Percentiles rank a stretch among this genome's conserved stretches.
Conservation (phyloP, 2,888 invertebrate genomes). For the Cheiracanthium punctorium region DNA sequence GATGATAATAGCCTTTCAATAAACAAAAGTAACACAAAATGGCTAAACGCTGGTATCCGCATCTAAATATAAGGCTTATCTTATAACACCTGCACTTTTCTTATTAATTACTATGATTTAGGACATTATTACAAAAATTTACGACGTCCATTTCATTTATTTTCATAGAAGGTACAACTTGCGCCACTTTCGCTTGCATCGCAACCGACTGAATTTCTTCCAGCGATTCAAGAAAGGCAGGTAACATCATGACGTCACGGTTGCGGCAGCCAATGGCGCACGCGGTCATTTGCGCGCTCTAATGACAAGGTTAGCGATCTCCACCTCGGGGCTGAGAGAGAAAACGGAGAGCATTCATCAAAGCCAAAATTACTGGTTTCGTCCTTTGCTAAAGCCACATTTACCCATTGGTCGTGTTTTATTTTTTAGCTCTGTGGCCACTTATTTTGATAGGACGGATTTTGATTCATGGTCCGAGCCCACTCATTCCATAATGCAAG, state of each 20-base stretch:
- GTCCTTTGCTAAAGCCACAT: slow-evolving; percentile 61
- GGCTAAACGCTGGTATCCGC: not conserved
- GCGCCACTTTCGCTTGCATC: slow-evolving; percentile 34
- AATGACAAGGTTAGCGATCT: slow-evolving; percentile 68
- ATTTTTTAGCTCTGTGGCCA: slow-evolving; percentile 41
- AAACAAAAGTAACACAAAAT: not conserved
- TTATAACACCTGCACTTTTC: slow-evolving; percentile 30
- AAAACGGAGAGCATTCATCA: slow-evolving; percentile 56
- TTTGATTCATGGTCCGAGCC: slow-evolving; percentile 65
- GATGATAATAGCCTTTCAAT: not conserved
- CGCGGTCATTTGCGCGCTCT: slow-evolving; percentile 64
- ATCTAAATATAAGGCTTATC: slow-evolving; percentile 20
- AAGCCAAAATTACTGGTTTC: slow-evolving; percentile 61
- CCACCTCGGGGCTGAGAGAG: slow-evolving; percentile 38
- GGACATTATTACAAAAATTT: slow-evolving; percentile 43
- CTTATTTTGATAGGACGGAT: slow-evolving; percentile 68
- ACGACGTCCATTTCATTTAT: slow-evolving; percentile 16
- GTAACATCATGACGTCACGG: slow-evolving; percentile 57
- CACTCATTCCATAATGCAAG: slow-evolving; percentile 67
- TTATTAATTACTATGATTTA: slow-evolving; percentile 64
- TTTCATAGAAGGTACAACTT: slow-evolving; percentile 6
- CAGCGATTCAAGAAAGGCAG: slow-evolving; percentile 30
- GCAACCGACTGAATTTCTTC: slow-evolving; percentile 28
- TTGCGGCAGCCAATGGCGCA: slow-evolving; percentile 53
- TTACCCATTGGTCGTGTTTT: slow-evolving; percentile 58